Conservation (phyloP, 2,797 vertebrate species). For the Gymnopithys bicolor region DNA sequence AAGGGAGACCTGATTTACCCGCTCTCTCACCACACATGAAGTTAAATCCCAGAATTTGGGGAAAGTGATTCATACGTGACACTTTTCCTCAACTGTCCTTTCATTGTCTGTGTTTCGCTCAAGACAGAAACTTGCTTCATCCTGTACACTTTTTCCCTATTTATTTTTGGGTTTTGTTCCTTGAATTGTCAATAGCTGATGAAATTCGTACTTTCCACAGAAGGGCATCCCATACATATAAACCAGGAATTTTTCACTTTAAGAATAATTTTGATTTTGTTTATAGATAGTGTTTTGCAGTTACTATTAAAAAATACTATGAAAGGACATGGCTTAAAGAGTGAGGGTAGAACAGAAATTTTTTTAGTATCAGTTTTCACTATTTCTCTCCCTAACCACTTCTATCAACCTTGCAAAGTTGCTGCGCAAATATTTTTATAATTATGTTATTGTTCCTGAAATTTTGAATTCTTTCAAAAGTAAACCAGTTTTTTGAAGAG, state of each 20-base stretch:
- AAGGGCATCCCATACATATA: background rate
- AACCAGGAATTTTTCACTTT: background rate
- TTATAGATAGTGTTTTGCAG: background rate
- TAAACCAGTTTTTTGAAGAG: background rate
- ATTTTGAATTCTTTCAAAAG: background rate
- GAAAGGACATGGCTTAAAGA: background rate
- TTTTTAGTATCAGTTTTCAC: background rate
- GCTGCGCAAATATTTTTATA: background rate
- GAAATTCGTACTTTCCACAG: background rate
- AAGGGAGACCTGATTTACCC: background rate
- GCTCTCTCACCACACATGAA: accelerated
- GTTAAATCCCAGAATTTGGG: background rate
- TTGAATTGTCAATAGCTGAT: background rate
- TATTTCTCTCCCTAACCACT: background rate
- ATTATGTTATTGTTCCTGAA: background rate
- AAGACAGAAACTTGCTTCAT: background rate
- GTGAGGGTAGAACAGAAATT: background rate
- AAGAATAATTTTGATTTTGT: background rate
- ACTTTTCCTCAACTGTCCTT: background rate
- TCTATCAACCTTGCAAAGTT: background rate
- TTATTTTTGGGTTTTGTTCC: background rate
- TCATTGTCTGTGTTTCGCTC: background rate
- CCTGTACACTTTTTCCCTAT: background rate
- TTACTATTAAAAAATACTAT: background rate
- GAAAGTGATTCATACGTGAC: background rate